Evolutionary conservation across 2,113 vertebrate species (phyloP), one percentile per base, ranked within the genome.

Genomic region (Cyanistes caeruleus): DNA sequence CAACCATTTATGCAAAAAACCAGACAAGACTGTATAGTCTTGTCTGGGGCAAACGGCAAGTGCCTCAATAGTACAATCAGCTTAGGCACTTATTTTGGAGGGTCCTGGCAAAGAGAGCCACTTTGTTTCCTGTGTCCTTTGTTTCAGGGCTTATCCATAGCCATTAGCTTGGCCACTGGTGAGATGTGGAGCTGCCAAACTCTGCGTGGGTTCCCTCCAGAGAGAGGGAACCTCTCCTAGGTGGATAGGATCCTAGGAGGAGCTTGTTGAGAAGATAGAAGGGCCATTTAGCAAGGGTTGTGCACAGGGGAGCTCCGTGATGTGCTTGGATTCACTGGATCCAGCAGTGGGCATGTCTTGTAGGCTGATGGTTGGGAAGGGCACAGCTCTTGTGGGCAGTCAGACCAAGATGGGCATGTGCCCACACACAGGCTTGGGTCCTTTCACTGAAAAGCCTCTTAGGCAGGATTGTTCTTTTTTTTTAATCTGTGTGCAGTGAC

Each of bases 331-430:
- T 49, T 39, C 30, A 4, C 13, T 48, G 35, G 17, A 33, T 23
- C 30, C 75, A 60, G 33, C 33, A 63, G 9, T 28, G 22, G 15
- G 27, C 11, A 5, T 41, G 16, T 15, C 25, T 59, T 5, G 0
- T 16, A 77, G 33, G 33, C 56, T 68, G 25, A 52, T 51, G 41
- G 10, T 1, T 77, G 64, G n/a, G 37, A n/a, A 76, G 53, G 33
- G 5, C 63, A 31, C 11, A 30, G 62, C 41, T 72, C 68, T 67
- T 75, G 10, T 15, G n/a, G 59, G 39, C 25, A 75, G 44, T 63
- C 64, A 37, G 39, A 60, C n/a, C 18, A 18, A 31, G 33, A 51
- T 14, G 31, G 5, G 4, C 59, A n/a, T 0, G 0, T 80, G 39
- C 30, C 31, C 62, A 15, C 65, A 20, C 48, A 7, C 28, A 64